Base-by-base conservation (phyloP, 2,113 vertebrate genomes). In the Eudyptes chrysolophus region DNA sequence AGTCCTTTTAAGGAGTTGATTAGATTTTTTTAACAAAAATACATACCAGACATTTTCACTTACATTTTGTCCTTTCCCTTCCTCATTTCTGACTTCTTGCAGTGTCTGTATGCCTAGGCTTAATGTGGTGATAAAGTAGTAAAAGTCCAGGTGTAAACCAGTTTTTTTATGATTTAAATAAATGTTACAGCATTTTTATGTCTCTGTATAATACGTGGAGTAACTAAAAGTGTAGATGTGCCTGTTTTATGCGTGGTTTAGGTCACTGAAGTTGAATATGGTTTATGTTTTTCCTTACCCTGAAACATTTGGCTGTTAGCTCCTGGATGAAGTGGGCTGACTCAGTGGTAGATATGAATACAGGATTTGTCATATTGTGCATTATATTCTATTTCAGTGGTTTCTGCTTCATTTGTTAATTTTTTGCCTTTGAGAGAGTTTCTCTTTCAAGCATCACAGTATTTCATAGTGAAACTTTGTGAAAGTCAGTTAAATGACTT, bases 211-310 rank as follows among this genome's bases (percentile, higher is more conserved):
- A 87, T 51, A 44, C 0, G 1, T 2, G n/a, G 49, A 72, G 48
- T 32, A 72, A 27, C 57, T 94, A 81, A 83, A 93, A 95, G 95
- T 95, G 92, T 64, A 48, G 92, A 82, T 79, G 15, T 84, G 74
- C 64, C 58, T 84, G 87, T 84, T 96, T 38, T 32, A 11, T n/a
- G 29, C 13, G 3, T 51, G 42, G 22, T 29, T 75, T 55, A 68
- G 75, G 88, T 83, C 60, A 71, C 18, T 49, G 52, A 70, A 52
- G 49, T 82, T 94, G 58, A 17, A 16, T 38, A 26, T 17, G 44
- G n/a, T 17, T 89, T 64, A 3, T 40, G 40, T 46, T 62, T 79
- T 66, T 60, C 32, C n/a, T 84, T 85, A 9, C 27, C n/a, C 81
- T 54, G 51, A 74, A 66, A 44, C 20, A 29, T 40, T 62, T 80